Evolutionary conservation across 2,113 vertebrate species (phyloP), one percentile per base, ranked within the genome.

Genomic region (Trematomus loennbergii): DNA sequence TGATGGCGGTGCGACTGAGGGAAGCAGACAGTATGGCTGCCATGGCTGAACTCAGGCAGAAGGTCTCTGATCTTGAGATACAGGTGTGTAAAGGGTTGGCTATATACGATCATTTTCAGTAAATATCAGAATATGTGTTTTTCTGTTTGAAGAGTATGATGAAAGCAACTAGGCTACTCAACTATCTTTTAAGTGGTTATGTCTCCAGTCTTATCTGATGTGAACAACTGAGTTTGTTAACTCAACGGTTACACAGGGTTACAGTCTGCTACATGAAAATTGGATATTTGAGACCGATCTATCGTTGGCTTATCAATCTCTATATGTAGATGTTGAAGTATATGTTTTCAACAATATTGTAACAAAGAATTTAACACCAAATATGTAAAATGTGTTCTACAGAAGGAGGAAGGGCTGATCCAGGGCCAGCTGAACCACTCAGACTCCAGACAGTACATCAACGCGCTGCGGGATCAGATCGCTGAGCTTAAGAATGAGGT

Each of bases 11-110:
- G 57, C 93, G 97, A 10, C 94, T 99, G 82, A 94, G 97, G 69
- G 97, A 98, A 88, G 97, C 97, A 0, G 97, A 99, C 93, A 97
- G 96, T 82, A 97, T 99, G 96, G 97, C 97, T 0, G 95, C 95
- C 0, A 93, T 97, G 91, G 97, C 97, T 9, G 97, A 99, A 87
- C 96, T 99, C 92, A 91, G 97, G 60, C 97, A 99, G 93, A 95
- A 94, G 82, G 95, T 98, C 0, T 96, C 97, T 0, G 97, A 99
- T 52, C 95, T 99, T n/a, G 97, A 98, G 93, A 97, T 98, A 86
- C 97, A 98, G 96, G 97, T 97, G 18, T 22, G 64, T 68, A 40
- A 40, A 40, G 36, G 36, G 36, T 40, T 8, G 36, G 36, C 36
- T 40, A 8, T 36, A 36, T 7, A 40, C 36, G 36, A 40, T 40